Base-by-base conservation (phyloP, 2,797 vertebrate genomes). In the Cirrhinus mrigala region DNA sequence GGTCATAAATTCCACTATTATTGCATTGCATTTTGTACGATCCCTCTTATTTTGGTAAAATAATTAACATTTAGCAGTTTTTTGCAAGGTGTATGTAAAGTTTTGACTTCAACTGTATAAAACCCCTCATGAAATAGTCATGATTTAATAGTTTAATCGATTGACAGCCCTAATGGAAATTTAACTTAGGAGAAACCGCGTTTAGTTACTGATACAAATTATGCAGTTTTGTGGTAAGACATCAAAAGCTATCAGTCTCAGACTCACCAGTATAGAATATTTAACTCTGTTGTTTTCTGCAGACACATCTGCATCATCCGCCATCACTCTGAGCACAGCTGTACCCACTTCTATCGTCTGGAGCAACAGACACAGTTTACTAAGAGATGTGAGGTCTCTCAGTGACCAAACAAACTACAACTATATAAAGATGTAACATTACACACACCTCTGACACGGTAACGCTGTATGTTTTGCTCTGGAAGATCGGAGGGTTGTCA, bases 401-500 rank as follows among this genome's bases (percentile, higher is more conserved):
- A 27, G 22, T 16, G 20, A 60, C 14, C 77, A 40, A 56, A 81
- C 64, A 37, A 40, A 48, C 56, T 27, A 18, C 14, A 48, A 27
- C 33, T 50, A 16, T 58, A 60, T 69, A 27, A 33, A 81, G 37
- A 50, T 4, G 4, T 9, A 4, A 76, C 12, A 4, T 4, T 1
- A 6, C 37, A 14, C 52, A 24, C 87, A 96, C 96, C 94, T 97
- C 96, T 79, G 93, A 92, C 15, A 96, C 9, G 0, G 9, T 71
- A 3, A 1, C 0, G 0, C 0, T 85, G 1, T 96, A 96, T 7
- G 50, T 1, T 33, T 85, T 11, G 12, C 86, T 1, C 2, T 27
- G 0, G 84, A 96, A 97, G 11, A 91, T 1, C 0, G 96, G 96
- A 0, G 85, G 14, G 11, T 96, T 90, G 89, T 95, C 94, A 4